Conservation (phyloP, 2,797 vertebrate genomes). For the Sitta carolinensis region DNA sequence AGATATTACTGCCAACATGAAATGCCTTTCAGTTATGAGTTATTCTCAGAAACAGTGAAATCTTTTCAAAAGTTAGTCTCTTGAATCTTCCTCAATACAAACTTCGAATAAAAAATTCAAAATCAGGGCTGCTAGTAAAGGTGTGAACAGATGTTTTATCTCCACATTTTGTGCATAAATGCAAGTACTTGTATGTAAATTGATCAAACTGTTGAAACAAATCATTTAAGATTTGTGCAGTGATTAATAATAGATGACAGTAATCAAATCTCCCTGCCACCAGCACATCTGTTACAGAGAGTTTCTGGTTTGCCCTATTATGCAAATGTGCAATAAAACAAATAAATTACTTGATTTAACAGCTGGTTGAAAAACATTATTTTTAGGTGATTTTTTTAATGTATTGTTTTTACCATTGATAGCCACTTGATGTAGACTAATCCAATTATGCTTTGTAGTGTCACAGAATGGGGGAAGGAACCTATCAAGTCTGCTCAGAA, state of each 20-base stretch:
- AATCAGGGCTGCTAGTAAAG: conserved; percentile 54
- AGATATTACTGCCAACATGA: neutral
- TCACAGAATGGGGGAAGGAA: neutral
- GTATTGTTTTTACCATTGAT: conserved; percentile 73
- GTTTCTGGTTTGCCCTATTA: conserved; percentile 78
- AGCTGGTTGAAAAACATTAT: conserved; percentile 81
- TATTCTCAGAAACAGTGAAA: conserved; percentile 30
- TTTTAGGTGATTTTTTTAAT: conserved; percentile 74
- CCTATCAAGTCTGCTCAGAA: neutral
- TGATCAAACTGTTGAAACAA: conserved; percentile 81
- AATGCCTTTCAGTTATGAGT: conserved; percentile 34
- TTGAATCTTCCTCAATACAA: conserved; percentile 45
- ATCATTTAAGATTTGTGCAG: conserved; percentile 81
- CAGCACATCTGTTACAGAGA: conserved; percentile 80
- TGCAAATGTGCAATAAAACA: conserved; percentile 82
- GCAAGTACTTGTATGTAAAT: conserved; percentile 73
- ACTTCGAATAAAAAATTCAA: neutral
- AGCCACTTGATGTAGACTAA: conserved; percentile 63
- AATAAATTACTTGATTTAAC: conserved; percentile 81
- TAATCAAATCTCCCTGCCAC: conserved; percentile 81
- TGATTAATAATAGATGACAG: conserved; percentile 82
- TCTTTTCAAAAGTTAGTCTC: conserved; percentile 60
- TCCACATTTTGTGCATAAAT: conserved; percentile 75
- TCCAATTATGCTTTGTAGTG: conserved; percentile 62
- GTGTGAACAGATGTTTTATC: conserved; percentile 80